Base-by-base conservation (phyloP, 2,797 vertebrate genomes). In the Anguilla marmorata region DNA sequence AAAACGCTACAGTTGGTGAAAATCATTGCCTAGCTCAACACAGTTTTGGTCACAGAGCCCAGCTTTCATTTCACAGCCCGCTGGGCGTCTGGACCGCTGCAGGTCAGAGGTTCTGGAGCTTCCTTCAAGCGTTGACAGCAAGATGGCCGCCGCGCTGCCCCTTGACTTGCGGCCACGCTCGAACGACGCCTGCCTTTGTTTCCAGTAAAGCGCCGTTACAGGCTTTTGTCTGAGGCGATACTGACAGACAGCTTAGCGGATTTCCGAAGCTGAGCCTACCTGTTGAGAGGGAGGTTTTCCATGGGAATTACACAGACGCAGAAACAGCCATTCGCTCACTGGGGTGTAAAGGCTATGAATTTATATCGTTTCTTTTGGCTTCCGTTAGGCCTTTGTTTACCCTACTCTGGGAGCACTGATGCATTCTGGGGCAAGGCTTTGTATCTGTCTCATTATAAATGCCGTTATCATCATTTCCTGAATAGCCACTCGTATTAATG, bases 291-390 rank as follows among this genome's bases (percentile, higher is more conserved):
- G 74, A 79, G 76, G 41, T 80, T 80, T 45, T 80, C 76, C 27
- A 11, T 45, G 76, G 37, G 41, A 80, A 80, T 80, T 80, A 80
- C 37, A 48, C 41, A 2, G 37, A 45, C 48, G 76, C 76, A 48
- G 41, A 48, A 48, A 48, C 5, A 27, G 33, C 37, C 37, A 12
- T 79, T 79, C 76, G 45, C 41, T 48, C 76, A 79, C 41, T 48
- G 76, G 76, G 76, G 76, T 48, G 76, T 80, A 80, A 80, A 48
- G 76, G 41, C 76, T 85, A 30, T 85, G 84, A 85, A 85, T 85
- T 50, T 60, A 37, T 60, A 58, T 60, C 24, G 41, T 45, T 80
- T 80, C 76, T 80, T 48, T 80, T 21, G 7, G 37, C 21, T 80
- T 76, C 11, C 30, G 6, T 37, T 8, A 48, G 76, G 41, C 1